Evolutionary conservation across 2,888 invertebrate species (phyloP).

Genomic region (Meteorus colon): DNA sequence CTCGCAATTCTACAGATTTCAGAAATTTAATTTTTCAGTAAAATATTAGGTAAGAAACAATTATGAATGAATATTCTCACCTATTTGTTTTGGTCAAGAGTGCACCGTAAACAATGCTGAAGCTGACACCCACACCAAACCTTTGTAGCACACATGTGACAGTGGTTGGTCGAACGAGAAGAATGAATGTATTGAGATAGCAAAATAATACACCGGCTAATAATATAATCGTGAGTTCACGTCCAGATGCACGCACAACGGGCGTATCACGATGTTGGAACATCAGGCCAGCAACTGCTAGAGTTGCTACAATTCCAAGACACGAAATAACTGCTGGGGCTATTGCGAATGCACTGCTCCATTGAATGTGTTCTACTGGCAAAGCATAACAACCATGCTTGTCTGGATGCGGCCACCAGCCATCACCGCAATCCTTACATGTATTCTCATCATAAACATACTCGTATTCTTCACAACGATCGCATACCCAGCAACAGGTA

Average conservation of each 20-base stretch:
- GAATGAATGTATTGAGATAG: constrained; percentile 79
- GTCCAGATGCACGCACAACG: constrained; percentile 78
- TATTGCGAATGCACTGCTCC: constrained; percentile 80
- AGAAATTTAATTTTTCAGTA: not conserved
- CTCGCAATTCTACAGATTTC: constrained; percentile 74
- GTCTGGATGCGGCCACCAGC: constrained; percentile 78
- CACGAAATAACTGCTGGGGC: constrained; percentile 79
- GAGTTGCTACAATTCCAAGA: constrained; percentile 78
- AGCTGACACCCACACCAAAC: constrained; percentile 80
- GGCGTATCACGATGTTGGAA: constrained; percentile 80
- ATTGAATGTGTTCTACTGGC: constrained; percentile 79
- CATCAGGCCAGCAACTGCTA: constrained; percentile 78
- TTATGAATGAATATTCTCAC: constrained; percentile 3
- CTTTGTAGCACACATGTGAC: constrained; percentile 78
- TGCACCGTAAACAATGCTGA: constrained; percentile 79
- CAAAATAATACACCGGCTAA: constrained; percentile 79
- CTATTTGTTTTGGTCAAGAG: constrained; percentile 80
- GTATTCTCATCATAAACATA: constrained; percentile 80
- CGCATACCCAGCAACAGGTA: constrained; percentile 87
- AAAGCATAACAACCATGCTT: constrained; percentile 79
- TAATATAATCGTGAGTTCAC: constrained; percentile 79
- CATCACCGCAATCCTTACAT: constrained; percentile 79
- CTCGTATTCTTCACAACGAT: constrained; percentile 81
- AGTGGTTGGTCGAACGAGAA: constrained; percentile 77
- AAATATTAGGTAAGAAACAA: not conserved